These are phyloP conservation scores for Oreotragus oreotragus DNA, from an alignment of 2,113 vertebrate species.

Conservation along the genomic window DNA sequence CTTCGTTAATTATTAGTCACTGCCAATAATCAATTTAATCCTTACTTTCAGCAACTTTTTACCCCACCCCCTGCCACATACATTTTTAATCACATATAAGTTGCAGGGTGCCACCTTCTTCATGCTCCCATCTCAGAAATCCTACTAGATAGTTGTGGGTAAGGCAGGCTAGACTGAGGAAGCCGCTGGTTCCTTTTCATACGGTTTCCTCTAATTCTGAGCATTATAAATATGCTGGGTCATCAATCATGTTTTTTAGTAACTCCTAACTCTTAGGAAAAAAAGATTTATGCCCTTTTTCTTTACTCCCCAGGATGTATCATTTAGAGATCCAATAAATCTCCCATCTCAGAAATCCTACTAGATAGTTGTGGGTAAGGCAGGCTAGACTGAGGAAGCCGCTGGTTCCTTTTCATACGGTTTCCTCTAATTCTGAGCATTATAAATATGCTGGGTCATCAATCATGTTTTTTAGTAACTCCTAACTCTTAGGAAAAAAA, in stretches of 20 bases:
- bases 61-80: neutral
- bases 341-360: slow-evolving; percentile 10
- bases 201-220: neutral
- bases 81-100: neutral
- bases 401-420: neutral
- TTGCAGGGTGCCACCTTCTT: neutral
- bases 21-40: neutral
- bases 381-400: neutral
- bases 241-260: neutral
- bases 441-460: neutral
- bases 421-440: slow-evolving; percentile 1
- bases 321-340: too few relatives aligned
- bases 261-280: too few relatives aligned
- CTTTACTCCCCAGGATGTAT: too few relatives aligned
- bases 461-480: slow-evolving; percentile 51
- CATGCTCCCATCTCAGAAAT: neutral
- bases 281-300: too few relatives aligned
- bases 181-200: neutral
- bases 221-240: neutral
- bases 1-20: slow-evolving; percentile 7
- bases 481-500: slow-evolving; percentile 40
- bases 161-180: neutral
- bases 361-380: neutral
- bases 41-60: neutral
- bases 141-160: neutral